These are phyloP conservation scores for Acipenser ruthenus DNA, from an alignment of 2,797 vertebrate genomes.

Conservation along the genomic window DNA sequence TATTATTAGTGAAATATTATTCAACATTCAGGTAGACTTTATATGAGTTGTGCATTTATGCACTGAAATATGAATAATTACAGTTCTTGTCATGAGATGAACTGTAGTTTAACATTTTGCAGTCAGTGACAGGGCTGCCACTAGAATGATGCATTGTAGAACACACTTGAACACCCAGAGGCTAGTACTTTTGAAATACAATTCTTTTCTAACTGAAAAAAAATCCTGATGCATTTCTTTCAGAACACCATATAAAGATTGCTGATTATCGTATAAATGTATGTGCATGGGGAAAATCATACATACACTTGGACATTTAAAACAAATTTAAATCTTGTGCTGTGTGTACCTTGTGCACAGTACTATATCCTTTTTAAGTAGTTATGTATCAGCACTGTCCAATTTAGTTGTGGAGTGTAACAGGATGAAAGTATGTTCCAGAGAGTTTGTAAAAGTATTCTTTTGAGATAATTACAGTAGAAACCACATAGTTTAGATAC, in stretches of 20 bases:
- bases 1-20: neutral
- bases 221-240: neutral
- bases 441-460: no score
- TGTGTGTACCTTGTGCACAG: no score
- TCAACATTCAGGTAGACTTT: neutral
- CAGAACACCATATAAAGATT: neutral
- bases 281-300: no score
- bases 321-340: no score
- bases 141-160: neutral
- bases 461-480: no score
- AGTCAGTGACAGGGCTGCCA: neutral
- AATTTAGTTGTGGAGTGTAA: no score
- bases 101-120: neutral
- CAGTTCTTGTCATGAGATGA: neutral
- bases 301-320: no score
- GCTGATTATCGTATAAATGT: no score
- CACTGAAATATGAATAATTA: neutral
- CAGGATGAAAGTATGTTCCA: no score
- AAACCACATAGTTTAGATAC: no score
- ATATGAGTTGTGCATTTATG: neutral
- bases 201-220: constrained; percentile 12
- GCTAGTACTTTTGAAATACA: constrained; percentile 13
- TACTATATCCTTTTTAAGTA: no score
- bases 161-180: constrained; percentile 19
- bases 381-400: no score